These are phyloP conservation scores for Plecotus auritus DNA, from an alignment of 2,113 vertebrate species.

Conservation along the genomic window DNA sequence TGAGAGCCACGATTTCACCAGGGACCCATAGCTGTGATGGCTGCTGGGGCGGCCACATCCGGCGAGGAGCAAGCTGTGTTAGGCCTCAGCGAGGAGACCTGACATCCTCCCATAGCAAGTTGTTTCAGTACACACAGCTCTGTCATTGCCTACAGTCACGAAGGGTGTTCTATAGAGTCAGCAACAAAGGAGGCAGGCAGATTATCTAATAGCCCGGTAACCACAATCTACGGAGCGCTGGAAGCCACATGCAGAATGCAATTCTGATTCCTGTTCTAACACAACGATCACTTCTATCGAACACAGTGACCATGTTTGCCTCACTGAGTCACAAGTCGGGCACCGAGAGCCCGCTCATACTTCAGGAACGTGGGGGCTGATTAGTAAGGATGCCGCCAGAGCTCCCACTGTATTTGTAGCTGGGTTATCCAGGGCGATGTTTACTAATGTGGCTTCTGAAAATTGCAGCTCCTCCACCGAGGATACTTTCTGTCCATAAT, in stretches of 20 bases:
- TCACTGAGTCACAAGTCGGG: neutral
- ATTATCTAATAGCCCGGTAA: neutral
- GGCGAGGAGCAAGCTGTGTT: fast-evolving
- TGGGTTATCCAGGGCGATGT: neutral
- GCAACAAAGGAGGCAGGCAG: neutral
- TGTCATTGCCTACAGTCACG: neutral
- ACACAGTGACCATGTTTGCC: neutral
- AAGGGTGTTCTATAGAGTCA: neutral
- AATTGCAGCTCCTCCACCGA: neutral
- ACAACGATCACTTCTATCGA: neutral
- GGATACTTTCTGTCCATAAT: slow-evolving; percentile 2
- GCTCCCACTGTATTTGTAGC: neutral
- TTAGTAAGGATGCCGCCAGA: neutral
- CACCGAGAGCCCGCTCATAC: neutral
- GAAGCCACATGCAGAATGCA: neutral
- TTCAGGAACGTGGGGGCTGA: neutral
- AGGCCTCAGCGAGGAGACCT: neutral
- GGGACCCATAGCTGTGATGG: neutral
- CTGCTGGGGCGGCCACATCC: no score
- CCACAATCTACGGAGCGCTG: neutral
- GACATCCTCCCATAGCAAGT: fast-evolving
- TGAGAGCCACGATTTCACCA: neutral
- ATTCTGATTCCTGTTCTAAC: neutral
- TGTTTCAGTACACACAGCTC: neutral
- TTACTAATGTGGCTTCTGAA: neutral